phyloP scores from a whole-genome alignment of 2,888 invertebrate species.

The Hemicrepidius hirtus region DNA sequence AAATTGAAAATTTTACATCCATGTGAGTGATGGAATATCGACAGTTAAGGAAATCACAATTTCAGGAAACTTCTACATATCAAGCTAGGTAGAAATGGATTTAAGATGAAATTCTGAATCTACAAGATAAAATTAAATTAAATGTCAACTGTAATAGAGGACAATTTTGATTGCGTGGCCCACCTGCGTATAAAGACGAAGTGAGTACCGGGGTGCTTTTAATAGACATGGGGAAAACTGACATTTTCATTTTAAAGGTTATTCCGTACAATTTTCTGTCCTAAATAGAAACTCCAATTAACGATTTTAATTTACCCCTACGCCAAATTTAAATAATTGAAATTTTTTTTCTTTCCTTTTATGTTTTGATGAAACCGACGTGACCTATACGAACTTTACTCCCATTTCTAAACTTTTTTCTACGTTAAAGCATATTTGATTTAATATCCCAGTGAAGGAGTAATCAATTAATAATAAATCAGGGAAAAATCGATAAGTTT shows the following conservation, averaged over 20 bases:
- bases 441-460: background rate
- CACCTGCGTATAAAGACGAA: conserved; percentile 19
- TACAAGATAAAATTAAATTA: background rate
- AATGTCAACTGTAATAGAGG: conserved; percentile 13
- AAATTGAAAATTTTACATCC: too few relatives aligned
- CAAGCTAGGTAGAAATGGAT: too few relatives aligned
- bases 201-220: conserved; percentile 12
- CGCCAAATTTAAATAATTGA: too few relatives aligned
- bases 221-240: conserved; percentile 23
- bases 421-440: background rate
- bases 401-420: too few relatives aligned
- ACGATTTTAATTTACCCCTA: too few relatives aligned
- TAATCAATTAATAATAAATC: conserved; percentile 14
- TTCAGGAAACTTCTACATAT: background rate
- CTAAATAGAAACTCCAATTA: background rate
- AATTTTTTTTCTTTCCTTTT: too few relatives aligned
- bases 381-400: too few relatives aligned
- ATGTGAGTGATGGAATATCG: background rate
- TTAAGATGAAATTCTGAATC: too few relatives aligned
- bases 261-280: background rate
- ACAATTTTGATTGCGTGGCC: conserved; percentile 17
- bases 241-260: conserved; percentile 25
- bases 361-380: too few relatives aligned
- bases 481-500: background rate
- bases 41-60: conserved; percentile 1